phyloP scores from a whole-genome alignment of 2,797 vertebrate genomes.

The Diceros bicornis region DNA sequence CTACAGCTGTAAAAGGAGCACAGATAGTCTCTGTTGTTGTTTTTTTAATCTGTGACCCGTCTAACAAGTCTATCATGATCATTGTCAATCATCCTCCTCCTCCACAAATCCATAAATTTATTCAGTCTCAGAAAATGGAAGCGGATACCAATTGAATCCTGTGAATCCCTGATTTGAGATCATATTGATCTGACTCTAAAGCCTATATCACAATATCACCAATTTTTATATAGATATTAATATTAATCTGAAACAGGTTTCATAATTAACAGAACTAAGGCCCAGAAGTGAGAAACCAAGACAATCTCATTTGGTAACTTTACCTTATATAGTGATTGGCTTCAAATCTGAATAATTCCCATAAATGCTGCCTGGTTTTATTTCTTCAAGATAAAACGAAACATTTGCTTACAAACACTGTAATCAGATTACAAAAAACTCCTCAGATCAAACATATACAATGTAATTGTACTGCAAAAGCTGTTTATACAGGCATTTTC shows the following conservation, averaged over 20 bases:
- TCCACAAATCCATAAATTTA: neutral
- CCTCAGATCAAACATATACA: neutral
- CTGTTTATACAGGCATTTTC: neutral
- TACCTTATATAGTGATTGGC: neutral
- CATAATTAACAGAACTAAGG: neutral
- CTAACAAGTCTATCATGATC: neutral
- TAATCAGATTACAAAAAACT: neutral
- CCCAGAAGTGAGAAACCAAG: neutral
- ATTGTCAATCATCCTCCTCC: neutral
- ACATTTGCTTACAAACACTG: neutral
- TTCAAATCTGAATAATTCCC: neutral
- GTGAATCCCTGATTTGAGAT: neutral
- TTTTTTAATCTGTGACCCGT: neutral
- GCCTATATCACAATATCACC: neutral
- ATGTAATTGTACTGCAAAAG: neutral
- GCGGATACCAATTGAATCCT: neutral
- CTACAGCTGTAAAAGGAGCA: neutral
- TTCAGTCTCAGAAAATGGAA: neutral
- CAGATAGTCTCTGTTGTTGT: neutral
- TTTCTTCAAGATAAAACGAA: constrained; percentile 32
- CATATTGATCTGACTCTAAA: neutral
- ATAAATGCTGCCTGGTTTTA: neutral
- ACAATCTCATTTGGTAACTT: neutral
- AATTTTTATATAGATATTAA: neutral
- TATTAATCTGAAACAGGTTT: neutral